These are phyloP conservation scores for Leucosticte australis DNA, from an alignment of 2,113 vertebrate genomes.

Conservation along the genomic window DNA sequence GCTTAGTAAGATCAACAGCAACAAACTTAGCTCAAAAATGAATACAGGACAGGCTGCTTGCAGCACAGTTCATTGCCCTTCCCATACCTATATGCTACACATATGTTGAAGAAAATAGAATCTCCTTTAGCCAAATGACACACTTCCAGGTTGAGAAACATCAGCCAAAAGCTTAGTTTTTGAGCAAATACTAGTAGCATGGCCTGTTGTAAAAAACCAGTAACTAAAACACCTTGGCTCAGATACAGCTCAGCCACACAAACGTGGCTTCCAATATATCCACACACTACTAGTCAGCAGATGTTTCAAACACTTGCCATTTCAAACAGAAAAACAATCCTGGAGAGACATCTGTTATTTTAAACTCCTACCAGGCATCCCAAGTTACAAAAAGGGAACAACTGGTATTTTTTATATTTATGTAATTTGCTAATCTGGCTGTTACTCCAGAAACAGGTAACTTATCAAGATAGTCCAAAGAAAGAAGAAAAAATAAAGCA, in stretches of 20 bases:
- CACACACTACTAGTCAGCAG: neutral
- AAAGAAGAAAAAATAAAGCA: neutral
- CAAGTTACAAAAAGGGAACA: neutral
- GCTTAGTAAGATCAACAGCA: neutral
- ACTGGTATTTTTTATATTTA: slow-evolving; percentile 24
- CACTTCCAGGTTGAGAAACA: neutral
- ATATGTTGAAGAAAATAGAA: neutral
- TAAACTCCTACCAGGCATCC: neutral
- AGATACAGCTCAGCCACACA: neutral
- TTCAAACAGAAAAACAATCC: neutral
- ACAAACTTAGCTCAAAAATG: neutral
- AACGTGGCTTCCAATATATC: neutral
- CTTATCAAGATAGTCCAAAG: slow-evolving; percentile 1
- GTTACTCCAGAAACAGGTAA: slow-evolving; percentile 7
- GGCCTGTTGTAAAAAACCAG: neutral
- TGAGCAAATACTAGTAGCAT: neutral
- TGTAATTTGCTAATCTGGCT: slow-evolving; percentile 4
- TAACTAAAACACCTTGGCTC: neutral
- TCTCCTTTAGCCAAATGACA: neutral
- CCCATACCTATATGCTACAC: neutral
- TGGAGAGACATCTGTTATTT: slow-evolving; percentile 22
- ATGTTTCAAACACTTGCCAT: slow-evolving; percentile 13
- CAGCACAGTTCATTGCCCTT: neutral
- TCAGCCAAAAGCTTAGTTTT: neutral
- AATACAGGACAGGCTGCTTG: neutral